A percentile compares a stretch with the other conserved stretches of the same genome.
Evolutionary conservation across 2,888 invertebrate species (phyloP).

Genomic region (Tethea ocularis): DNA sequence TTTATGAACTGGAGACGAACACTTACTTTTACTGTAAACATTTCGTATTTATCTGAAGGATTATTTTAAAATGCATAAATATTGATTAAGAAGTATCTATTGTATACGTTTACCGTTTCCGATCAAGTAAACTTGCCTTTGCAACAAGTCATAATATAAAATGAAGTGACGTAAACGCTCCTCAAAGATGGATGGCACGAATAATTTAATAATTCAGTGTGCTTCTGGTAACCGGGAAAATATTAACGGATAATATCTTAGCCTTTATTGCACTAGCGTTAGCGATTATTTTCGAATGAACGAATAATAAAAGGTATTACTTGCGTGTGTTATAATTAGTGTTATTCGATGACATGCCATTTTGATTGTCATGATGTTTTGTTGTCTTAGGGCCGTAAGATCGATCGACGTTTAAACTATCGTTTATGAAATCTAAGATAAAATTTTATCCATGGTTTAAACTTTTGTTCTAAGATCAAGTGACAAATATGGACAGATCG

Average conservation of each 20-base stretch:
- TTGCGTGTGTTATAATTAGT: conserved; percentile 34
- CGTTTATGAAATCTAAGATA: no score
- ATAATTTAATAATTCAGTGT: conserved; percentile 69
- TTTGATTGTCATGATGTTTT: not conserved
- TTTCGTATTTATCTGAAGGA: no score
- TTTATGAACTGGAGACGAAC: no score
- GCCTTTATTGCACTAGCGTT: conserved; percentile 40
- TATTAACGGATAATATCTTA: conserved; percentile 45
- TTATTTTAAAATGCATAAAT: no score
- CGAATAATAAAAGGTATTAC: conserved; percentile 19
- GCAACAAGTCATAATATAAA: not conserved
- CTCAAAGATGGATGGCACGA: conserved; percentile 52
- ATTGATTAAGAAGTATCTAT: no score
- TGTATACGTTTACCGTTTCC: not conserved
- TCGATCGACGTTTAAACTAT: no score
- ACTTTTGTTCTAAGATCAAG: no score
- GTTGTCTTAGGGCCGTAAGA: no score
- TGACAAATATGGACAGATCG: no score
- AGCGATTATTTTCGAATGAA: conserved; percentile 49
- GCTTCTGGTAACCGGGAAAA: conserved; percentile 38
- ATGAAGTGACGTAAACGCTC: conserved; percentile 40
- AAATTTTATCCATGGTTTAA: no score
- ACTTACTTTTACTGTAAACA: no score
- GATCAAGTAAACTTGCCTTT: no score
- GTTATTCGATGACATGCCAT: conserved; percentile 23